phyloP scores from a whole-genome alignment of 2,797 vertebrate genomes.

The Chloroceryle inda region DNA sequence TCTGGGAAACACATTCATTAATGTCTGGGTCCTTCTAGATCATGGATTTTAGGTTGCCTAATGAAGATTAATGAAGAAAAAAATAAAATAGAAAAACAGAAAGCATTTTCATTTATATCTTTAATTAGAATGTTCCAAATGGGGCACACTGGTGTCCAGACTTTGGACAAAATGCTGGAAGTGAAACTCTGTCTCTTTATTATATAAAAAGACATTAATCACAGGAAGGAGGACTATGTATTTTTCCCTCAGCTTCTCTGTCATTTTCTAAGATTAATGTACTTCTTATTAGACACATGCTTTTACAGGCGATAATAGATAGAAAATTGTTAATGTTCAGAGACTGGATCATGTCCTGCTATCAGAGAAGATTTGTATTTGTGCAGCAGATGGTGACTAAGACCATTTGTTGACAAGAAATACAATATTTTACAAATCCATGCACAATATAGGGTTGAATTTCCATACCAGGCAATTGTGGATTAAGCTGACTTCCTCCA shows the following conservation, averaged over 20 bases:
- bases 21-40: background rate
- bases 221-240: background rate
- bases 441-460: background rate
- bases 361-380: background rate
- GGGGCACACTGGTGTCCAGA: background rate
- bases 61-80: slow-evolving; percentile 16
- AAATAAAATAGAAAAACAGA: background rate
- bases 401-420: background rate
- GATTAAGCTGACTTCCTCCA: background rate
- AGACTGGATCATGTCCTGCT: background rate
- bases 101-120: background rate
- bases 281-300: background rate
- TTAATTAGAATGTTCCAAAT: background rate
- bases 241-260: background rate
- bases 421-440: background rate
- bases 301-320: background rate
- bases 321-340: background rate
- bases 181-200: background rate
- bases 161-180: background rate
- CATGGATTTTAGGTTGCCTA: background rate
- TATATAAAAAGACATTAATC: background rate
- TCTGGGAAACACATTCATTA: background rate
- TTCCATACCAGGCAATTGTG: background rate
- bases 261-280: background rate
- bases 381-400: background rate